Base-by-base conservation (phyloP, 2,797 vertebrate genomes). In the Gila robusta region DNA sequence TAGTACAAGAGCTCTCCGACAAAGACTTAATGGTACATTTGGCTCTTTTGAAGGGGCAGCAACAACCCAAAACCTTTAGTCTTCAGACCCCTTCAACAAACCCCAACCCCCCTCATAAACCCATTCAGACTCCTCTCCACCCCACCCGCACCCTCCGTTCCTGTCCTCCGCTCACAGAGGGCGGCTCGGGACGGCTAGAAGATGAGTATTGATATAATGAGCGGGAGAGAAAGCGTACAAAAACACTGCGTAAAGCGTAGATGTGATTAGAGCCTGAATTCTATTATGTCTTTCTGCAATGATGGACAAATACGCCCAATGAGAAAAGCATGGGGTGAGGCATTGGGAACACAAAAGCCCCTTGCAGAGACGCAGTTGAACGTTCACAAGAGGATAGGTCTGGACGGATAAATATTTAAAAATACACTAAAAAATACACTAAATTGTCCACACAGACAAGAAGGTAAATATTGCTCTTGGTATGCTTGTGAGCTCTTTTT, bases 191-290 rank as follows among this genome's bases (percentile, higher is more conserved):
- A 82, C 37, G 73, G 52, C 54, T 44, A 80, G 49, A n/a, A 64
- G 81, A 76, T 81, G 86, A 89, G 89, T 88, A 90, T 90, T 90
- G 88, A 90, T 90, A 90, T 90, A 90, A 90, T 90, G 89, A 90
- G 86, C 69, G 41, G 87, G 79, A 85, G 83, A 83, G 70, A 87
- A 77, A 62, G 79, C 67, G 1, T 79, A 83, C 86, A 82, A 86
- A 88, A 77, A 85, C 81, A 84, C 77, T 49, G 56, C 21, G 54
- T 26, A 82, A 79, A 74, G 82, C 82, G 16, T 73, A 82, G 79
- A 84, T 81, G 82, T 89, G 85, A 88, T 89, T 88, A 88, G 84
- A 85, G 88, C 35, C 70, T 87, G 83, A 87, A 89, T 86, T 87
- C 79, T 74, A 88, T 90, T 89, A 90, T 86, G 88, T 79, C 89